These are phyloP conservation scores for Ascaphus truei DNA, from an alignment of 2,113 vertebrate genomes.

Conservation along the genomic window DNA sequence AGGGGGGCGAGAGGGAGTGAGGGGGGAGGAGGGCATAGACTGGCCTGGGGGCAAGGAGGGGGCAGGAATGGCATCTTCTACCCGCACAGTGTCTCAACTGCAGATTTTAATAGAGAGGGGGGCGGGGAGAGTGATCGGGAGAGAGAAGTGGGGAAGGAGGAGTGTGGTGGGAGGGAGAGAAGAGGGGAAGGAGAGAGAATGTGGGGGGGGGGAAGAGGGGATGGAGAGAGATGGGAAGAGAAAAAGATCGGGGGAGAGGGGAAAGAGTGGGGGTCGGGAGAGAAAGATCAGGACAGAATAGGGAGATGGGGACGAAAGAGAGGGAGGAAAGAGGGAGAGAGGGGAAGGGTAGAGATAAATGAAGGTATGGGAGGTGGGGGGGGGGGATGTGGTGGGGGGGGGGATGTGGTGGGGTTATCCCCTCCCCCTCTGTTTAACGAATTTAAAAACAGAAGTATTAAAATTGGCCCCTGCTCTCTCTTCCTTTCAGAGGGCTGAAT, in stretches of 20 bases:
- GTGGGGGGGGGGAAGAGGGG: too few species aligned
- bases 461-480: too few species aligned
- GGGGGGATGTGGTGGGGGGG: not conserved
- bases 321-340: not conserved
- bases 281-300: too few species aligned
- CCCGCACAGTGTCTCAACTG: not conserved
- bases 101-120: not conserved
- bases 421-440: too few species aligned
- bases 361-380: not conserved
- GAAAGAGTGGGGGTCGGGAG: too few species aligned
- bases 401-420: too few species aligned
- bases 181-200: not conserved
- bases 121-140: not conserved
- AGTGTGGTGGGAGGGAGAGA: not conserved
- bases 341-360: not conserved
- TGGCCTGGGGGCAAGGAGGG: not conserved
- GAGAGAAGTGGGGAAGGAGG: not conserved
- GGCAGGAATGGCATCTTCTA: constrained; percentile 6
- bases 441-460: too few species aligned
- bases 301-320: not conserved
- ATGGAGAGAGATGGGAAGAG: too few species aligned
- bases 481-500: too few species aligned
- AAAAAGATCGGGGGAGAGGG: too few species aligned
- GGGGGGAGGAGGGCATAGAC: not conserved
- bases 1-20: constrained; percentile 10